Percentiles rank a stretch among this genome's conserved stretches.
phyloP scores from a whole-genome alignment of 2,888 invertebrate species.

The Philopedon plagiatum region DNA sequence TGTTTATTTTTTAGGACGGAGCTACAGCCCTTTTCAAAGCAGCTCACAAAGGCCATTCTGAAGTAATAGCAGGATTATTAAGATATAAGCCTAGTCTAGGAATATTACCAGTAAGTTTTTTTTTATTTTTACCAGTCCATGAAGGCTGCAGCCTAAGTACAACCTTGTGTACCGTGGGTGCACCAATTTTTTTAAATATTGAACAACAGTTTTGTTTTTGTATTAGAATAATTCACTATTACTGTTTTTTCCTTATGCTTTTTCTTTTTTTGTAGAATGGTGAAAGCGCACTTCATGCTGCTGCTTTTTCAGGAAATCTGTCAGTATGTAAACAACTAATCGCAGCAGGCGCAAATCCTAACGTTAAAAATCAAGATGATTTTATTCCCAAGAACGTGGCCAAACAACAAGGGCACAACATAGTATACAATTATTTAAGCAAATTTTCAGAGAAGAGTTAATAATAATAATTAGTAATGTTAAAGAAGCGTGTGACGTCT shows the following conservation, averaged over 20 bases:
- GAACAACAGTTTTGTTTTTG: no score
- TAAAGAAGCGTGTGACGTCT: neutral
- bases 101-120: constrained; percentile 79
- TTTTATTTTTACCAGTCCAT: constrained; percentile 11
- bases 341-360: constrained; percentile 78
- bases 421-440: constrained; percentile 73
- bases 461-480: no score
- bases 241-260: no score
- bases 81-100: constrained; percentile 87
- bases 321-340: constrained; percentile 83
- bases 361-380: constrained; percentile 81
- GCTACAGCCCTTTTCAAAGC: constrained; percentile 96
- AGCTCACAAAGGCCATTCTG: constrained; percentile 92
- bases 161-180: no score
- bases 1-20: constrained; percentile 80
- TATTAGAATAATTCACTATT: no score
- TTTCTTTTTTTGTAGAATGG: constrained; percentile 81
- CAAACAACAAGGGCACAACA: constrained; percentile 69
- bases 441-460: constrained; percentile 57
- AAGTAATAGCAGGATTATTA: constrained; percentile 87
- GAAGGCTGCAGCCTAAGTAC: neutral
- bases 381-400: constrained; percentile 79
- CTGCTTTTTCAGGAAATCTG: constrained; percentile 89
- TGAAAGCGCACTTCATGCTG: constrained; percentile 92
- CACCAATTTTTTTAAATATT: no score